Base-by-base conservation (phyloP, 1,140 invertebrate genomes). In the Acyrthosiphon pisum region DNA sequence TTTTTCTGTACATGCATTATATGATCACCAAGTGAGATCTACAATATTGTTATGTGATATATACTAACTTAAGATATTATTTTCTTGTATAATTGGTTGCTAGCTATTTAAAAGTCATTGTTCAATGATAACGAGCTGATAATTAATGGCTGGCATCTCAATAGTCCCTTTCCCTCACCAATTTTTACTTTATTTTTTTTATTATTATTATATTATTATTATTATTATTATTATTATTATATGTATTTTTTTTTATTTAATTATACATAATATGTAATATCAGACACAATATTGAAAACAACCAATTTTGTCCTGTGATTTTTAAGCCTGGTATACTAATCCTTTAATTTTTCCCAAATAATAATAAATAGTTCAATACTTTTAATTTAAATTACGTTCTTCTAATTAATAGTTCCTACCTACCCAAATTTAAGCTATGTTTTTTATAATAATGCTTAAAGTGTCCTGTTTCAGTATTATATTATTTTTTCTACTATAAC, bases 401-500 rank as follows among this genome's bases (percentile, higher is more conserved):
- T 93, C 48, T 93, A 84, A 53, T 93, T 44, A 83, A 93, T 93
- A 93, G 91, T 93, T 93, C 91, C 91, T 93, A 93, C 91, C 91
- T 44, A 53, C 35, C 81, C 90, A 92, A 84, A 84, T 93, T 86
- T 93, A 84, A 84, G 81, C 76, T 93, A 84, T 93, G 48, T 92
- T 93, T 56, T 41, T 84, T 84, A 60, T 50, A 50, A 84, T 92
- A 93, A 93, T 41, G 48, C 76, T 93, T 93, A 37, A 93, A 46
- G 90, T 92, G 90, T 92, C 68, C 68, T 92, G 60, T 92, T 92
- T 86, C 91, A 93, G 91, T 93, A 93, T 93, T 93, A 93, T 93
- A 81, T 92, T 92, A 44, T 91, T 81, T 92, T 92, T 83, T 83
- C 50, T 81, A 83, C 46, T 83, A 37, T 91, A 92, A 92, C 90